Evolutionary conservation across 2,113 vertebrate genomes (phyloP).

Genomic region (Perca flavescens): DNA sequence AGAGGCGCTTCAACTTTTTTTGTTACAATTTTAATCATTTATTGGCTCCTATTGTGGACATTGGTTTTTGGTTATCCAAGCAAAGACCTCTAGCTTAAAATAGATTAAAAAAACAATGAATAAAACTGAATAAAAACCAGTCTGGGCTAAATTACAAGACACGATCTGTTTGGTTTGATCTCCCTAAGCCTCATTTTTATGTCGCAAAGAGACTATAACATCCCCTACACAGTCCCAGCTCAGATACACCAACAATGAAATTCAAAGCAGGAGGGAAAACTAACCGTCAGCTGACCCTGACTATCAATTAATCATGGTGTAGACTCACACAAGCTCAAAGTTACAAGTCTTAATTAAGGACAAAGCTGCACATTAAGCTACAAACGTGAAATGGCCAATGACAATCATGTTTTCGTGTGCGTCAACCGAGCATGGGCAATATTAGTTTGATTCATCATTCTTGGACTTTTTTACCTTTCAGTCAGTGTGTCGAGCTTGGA

Average conservation of each 20-base stretch:
- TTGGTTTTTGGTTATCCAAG: neutral
- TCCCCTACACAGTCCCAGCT: slow-evolving; percentile 2
- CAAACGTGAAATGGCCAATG: neutral
- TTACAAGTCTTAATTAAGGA: slow-evolving; percentile 49
- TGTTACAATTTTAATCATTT: neutral
- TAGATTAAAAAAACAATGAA: neutral
- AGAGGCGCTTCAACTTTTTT: neutral
- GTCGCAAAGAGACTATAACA: neutral
- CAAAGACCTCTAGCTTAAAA: neutral
- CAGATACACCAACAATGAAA: slow-evolving; percentile 52
- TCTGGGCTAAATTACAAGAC: neutral
- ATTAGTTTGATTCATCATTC: neutral
- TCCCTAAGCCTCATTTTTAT: neutral
- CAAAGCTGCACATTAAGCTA: slow-evolving; percentile 34
- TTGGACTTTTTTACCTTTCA: slow-evolving; percentile 87
- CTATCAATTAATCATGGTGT: slow-evolving; percentile 70
- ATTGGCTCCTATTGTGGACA: neutral
- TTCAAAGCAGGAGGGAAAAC: slow-evolving; percentile 65
- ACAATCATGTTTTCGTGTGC: neutral
- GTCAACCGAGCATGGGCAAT: neutral
- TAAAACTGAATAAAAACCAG: neutral
- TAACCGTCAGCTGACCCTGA: slow-evolving; percentile 42
- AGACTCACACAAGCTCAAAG: slow-evolving; percentile 42
- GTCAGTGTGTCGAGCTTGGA: slow-evolving; percentile 91
- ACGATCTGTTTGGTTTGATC: neutral